Conservation (phyloP, 1,140 invertebrate species). For the Drosophila baimaii region DNA sequence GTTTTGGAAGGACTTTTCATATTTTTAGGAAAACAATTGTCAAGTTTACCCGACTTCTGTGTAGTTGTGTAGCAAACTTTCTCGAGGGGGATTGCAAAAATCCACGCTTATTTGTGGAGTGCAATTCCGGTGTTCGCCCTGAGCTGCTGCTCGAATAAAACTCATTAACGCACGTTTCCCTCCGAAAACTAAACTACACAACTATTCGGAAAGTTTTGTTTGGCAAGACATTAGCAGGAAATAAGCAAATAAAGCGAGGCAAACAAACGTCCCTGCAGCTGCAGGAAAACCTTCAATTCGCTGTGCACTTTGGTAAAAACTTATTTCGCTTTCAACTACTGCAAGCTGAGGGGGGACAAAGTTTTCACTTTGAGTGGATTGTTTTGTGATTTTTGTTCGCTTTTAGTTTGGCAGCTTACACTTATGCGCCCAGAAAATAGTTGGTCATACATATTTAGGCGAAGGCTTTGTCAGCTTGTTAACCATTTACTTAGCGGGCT, state of each 20-base stretch:
- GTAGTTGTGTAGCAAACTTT: conserved; percentile 29
- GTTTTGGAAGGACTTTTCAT: conserved; percentile 28
- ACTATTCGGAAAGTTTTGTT: conserved; percentile 65
- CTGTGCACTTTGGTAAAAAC: conserved; percentile 52
- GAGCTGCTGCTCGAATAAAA: conserved; percentile 46
- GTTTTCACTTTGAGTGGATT: conserved; percentile 62
- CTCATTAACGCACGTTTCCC: conserved; percentile 69
- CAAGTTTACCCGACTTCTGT: conserved; percentile 22
- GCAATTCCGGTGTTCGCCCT: conserved; percentile 24
- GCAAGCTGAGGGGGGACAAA: conserved; percentile 39
- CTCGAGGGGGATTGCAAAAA: conserved; percentile 28
- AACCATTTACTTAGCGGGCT: conserved; percentile 12
- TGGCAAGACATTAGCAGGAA: conserved; percentile 72
- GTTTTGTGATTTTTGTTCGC: conserved; percentile 35
- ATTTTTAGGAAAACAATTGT: conserved; percentile 36
- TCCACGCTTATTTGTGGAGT: conserved; percentile 51
- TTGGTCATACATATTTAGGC: conserved; percentile 1
- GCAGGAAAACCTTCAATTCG: conserved; percentile 50
- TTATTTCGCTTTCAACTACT: conserved; percentile 32
- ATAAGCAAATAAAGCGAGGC: conserved; percentile 62
- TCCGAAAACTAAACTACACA: conserved; percentile 35
- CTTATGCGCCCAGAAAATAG: conserved; percentile 2
- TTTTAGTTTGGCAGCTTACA: conserved; percentile 21
- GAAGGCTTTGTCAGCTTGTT: conserved; percentile 13
- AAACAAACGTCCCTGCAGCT: conserved; percentile 46